Evolutionary conservation across 2,797 vertebrate genomes (phyloP), one percentile per base, ranked within the genome.

Genomic region (Sebastes elongatus): DNA sequence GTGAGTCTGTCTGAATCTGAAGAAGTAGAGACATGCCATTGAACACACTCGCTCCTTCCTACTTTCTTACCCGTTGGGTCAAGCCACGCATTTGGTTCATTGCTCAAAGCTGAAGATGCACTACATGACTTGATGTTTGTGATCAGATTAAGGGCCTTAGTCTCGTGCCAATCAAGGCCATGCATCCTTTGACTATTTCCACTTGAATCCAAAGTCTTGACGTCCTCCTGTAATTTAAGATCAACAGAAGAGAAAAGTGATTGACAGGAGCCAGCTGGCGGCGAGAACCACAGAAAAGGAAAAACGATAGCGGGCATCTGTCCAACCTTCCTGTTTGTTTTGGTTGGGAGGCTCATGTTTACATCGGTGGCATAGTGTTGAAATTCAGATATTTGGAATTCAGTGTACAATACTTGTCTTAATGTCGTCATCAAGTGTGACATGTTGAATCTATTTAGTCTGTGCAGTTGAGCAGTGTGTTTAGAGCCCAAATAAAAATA

Each of bases 321-420:
- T 66, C 55, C 52, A 78, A 65, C 23, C 20, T 49, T 25, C 53
- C n/a, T 81, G 81, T 65, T 84, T 76, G 74, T 68, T 57, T 77
- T 83, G 53, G 18, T 53, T 27, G 64, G 49, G 25, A 63, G 76
- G 18, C 49, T 80, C 71, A 60, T 76, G 33, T 76, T 71, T 78
- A 76, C 23, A 32, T 60, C 75, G 59, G 46, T 53, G 28, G 55
- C 56, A 53, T 16, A 35, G 78, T 46, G 25, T 22, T 71, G 66
- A 38, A 80, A 74, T 78, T 27, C 10, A 72, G n/a, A 75, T 10
- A 61, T 68, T 55, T 71, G 46, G 33, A 74, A 68, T 64, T 71
- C 56, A 65, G 46, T 16, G 52, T 57, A 33, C 35, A 83, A 16
- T 32, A 33, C 35, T 67, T 42, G 16, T 64, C 30, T 70, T 52